Evolutionary conservation across 2,888 invertebrate species (phyloP).

Genomic region (Thecocarcelia acutangulata): DNA sequence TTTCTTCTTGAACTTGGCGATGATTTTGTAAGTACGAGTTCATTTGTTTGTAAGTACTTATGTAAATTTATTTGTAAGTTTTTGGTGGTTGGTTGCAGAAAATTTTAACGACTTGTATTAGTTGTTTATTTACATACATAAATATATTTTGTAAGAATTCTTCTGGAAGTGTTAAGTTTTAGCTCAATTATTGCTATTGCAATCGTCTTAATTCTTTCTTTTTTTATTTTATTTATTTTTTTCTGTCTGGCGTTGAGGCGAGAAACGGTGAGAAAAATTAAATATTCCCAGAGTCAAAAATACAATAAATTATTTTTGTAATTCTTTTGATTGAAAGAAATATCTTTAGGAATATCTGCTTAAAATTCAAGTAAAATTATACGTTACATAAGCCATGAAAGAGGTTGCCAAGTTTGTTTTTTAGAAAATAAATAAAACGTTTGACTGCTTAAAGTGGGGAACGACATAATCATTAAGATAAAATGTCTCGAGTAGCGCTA

Average conservation of each 20-base stretch:
- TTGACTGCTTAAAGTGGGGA: neutral
- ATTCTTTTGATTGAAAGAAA: constrained; percentile 57
- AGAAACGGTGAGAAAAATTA: constrained; percentile 57
- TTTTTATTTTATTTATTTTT: neutral
- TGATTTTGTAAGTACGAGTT: neutral
- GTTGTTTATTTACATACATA: neutral
- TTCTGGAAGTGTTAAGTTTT: constrained; percentile 40
- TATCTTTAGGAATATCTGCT: constrained; percentile 47
- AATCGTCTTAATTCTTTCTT: constrained; percentile 18
- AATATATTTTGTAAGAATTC: constrained; percentile 23
- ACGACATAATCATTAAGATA: neutral
- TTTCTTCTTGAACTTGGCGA: neutral
- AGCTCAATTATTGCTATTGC: neutral
- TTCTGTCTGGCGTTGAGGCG: neutral
- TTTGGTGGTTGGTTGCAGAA: neutral
- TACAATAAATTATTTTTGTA: constrained; percentile 52
- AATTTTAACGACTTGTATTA: neutral
- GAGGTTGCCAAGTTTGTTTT: constrained; percentile 27
- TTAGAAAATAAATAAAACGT: too few species aligned
- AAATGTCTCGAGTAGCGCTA: too few species aligned
- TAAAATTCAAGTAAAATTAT: constrained; percentile 48
- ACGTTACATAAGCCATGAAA: constrained; percentile 27
- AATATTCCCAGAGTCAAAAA: constrained; percentile 47
- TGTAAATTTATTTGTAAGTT: neutral
- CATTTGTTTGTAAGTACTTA: neutral